Base-by-base conservation (phyloP, 2,797 vertebrate species). In the Choloepus didactylus region DNA sequence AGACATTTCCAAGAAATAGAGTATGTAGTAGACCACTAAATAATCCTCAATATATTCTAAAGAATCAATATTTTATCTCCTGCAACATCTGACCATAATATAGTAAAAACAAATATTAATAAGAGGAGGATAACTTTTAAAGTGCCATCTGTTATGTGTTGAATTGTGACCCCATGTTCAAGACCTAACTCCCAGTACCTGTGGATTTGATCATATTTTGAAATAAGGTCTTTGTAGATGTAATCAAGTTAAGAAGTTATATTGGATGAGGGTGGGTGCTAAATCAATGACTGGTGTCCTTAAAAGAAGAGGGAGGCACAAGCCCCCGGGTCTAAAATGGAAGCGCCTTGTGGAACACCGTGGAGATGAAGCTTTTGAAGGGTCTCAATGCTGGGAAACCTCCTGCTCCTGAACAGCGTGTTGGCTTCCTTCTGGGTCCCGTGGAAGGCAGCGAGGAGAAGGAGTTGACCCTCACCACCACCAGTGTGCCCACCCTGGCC, bases 291-390 rank as follows among this genome's bases (percentile, higher is more conserved):
- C 6, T 11, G 49, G 9, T 51, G 49, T 51, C 49, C 15, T 51
- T 51, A 51, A 51, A 51, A 51, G 49, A 35, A 35, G 35, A 35
- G 35, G 35, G 35, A 35, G 35, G 0, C 99, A 99, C 97, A 99
- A 99, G 89, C 99, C 99, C 1, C 85, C 98, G 0, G 99, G 99
- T 3, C 97, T 99, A 67, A 98, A 99, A 54, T 99, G 99, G 99
- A 98, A 97, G 84, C 94, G 98, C 23, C 98, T 99, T 31, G 35
- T 98, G 99, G 51, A 98, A 99, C 41, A 98, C 94, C 1, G 95
- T 99, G 66, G 99, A 99, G 98, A 97, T 98, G 5, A 99, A 98
- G 70, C 98, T 99, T 12, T 98, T 99, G 11, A 98, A 99, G 97
- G 99, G 98, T 93, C 95, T 99, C 92, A 99, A 99, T 93, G 97